Percentiles rank a stretch among this genome's conserved stretches.
Conservation (phyloP, 2,888 invertebrate genomes). For the Epinotia ramella region DNA sequence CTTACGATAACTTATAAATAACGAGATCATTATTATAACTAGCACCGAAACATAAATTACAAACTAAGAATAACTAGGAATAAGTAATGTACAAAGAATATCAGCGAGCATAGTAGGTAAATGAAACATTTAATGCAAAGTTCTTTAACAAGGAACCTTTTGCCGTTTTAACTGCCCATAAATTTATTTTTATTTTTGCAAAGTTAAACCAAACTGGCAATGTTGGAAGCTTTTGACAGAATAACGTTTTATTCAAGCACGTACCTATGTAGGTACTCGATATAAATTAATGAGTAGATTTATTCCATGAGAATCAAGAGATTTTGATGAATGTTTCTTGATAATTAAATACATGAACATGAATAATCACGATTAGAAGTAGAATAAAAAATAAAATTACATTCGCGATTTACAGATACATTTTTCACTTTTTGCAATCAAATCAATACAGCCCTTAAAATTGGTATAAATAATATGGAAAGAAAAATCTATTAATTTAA, state of each 20-base stretch:
- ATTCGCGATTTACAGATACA: background rate
- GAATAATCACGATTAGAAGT: background rate
- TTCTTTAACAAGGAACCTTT: background rate
- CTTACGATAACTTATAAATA: conserved; percentile 29
- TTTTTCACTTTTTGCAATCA: background rate
- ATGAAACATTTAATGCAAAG: background rate
- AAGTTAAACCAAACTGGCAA: background rate
- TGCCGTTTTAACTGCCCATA: background rate
- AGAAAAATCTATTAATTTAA: background rate
- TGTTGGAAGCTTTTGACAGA: background rate
- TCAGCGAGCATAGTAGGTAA: conserved; percentile 6
- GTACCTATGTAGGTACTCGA: background rate
- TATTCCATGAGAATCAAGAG: background rate
- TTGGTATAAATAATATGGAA: background rate
- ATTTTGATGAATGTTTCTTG: background rate
- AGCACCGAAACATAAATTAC: conserved; percentile 45
- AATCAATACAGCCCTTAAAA: background rate
- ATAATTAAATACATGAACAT: background rate
- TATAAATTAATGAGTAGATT: conserved; percentile 22
- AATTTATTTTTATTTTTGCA: background rate
- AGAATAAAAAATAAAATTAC: background rate
- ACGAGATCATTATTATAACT: conserved; percentile 44
- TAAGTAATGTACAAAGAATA: conserved; percentile 4
- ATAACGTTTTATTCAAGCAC: background rate
- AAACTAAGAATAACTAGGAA: conserved; percentile 16